Percentiles rank a stretch among this genome's conserved stretches.
Evolutionary conservation across 2,797 vertebrate genomes (phyloP).

Genomic region (Sardinella longiceps): DNA sequence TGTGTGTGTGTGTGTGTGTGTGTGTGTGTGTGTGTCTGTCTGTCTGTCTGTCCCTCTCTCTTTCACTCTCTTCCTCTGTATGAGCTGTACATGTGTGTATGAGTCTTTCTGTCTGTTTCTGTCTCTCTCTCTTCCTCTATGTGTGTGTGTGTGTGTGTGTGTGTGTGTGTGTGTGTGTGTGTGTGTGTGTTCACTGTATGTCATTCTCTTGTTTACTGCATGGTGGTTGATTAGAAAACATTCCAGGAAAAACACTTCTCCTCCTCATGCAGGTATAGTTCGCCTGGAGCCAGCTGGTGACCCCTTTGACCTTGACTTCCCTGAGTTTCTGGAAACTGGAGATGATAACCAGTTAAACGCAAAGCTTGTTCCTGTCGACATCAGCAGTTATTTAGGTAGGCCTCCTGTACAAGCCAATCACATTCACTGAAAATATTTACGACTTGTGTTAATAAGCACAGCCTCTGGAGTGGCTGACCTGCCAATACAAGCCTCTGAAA

Average conservation of each 20-base stretch:
- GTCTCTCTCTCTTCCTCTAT: not conserved
- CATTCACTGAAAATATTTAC: not conserved
- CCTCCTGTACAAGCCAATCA: slow-evolving; percentile 66
- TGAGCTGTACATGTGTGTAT: too few species aligned
- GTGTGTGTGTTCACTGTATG: too few species aligned
- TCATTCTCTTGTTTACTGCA: not conserved
- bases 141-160: not conserved
- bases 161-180: not conserved
- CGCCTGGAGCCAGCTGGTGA: slow-evolving; percentile 83
- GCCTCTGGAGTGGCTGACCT: too few species aligned
- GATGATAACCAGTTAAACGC: slow-evolving; percentile 74
- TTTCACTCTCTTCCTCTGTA: too few species aligned
- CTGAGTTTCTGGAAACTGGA: slow-evolving; percentile 85
- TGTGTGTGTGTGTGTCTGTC: too few species aligned
- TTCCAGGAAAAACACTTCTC: not conserved
- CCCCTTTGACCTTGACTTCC: slow-evolving; percentile 58
- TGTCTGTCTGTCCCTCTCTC: too few species aligned
- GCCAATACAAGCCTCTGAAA: too few species aligned
- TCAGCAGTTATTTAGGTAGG: slow-evolving; percentile 93
- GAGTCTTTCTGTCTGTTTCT: too few species aligned
- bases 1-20: not conserved
- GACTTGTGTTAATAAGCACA: not conserved
- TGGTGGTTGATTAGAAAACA: not conserved
- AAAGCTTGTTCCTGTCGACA: slow-evolving; percentile 82
- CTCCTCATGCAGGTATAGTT: slow-evolving; percentile 78